Percentiles rank a stretch among this genome's conserved stretches.
These are phyloP conservation scores for Eristalinus aeneus DNA, from an alignment of 2,888 invertebrate species.

Conservation along the genomic window DNA sequence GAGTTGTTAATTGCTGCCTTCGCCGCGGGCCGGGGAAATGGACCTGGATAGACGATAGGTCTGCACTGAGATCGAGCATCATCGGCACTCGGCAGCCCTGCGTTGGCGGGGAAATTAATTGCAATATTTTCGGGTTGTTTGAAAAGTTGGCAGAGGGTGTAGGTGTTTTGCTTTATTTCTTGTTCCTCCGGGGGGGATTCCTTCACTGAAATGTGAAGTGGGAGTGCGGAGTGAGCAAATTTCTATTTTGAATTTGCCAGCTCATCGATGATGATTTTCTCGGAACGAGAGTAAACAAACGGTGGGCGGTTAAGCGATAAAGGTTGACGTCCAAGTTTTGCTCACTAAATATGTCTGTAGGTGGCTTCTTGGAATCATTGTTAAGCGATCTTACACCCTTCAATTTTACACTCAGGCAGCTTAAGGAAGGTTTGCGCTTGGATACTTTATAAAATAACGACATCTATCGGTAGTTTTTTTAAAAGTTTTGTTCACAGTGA, in stretches of 20 bases:
- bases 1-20: conserved; percentile 24
- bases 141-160: not conserved
- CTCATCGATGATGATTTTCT: too few relatives aligned
- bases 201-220: not conserved
- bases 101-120: not conserved
- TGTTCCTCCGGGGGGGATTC: not conserved
- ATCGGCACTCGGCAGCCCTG: not conserved
- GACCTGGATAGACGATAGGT: not conserved
- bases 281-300: not conserved
- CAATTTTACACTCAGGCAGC: too few relatives aligned
- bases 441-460: too few relatives aligned
- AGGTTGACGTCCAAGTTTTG: too few relatives aligned
- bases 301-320: too few relatives aligned
- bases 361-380: too few relatives aligned
- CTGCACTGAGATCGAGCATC: not conserved
- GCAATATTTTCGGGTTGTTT: not conserved
- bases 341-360: too few relatives aligned
- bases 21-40: not conserved
- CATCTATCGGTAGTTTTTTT: too few relatives aligned
- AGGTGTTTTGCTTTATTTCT: not conserved
- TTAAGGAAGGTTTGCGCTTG: too few relatives aligned
- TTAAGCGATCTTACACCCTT: too few relatives aligned
- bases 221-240: not conserved
- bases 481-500: too few relatives aligned
- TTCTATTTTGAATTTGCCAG: not conserved